Percentiles rank a stretch among this genome's conserved stretches.
phyloP scores from a whole-genome alignment of 2,888 invertebrate genomes.

The Lithophane ornitopus region DNA sequence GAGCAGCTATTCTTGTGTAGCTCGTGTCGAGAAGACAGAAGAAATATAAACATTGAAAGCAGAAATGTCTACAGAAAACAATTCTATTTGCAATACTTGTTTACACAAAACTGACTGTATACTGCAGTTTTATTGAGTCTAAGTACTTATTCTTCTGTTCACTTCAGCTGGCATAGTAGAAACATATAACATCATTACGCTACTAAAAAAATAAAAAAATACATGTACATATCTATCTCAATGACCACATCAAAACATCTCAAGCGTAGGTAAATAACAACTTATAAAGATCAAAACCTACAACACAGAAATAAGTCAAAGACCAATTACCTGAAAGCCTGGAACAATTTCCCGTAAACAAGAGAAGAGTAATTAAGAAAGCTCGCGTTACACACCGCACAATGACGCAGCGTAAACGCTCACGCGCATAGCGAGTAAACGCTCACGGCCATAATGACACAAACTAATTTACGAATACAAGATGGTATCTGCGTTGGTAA shows the following conservation, averaged over 20 bases:
- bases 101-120: background rate
- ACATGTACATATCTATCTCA: slow-evolving; percentile 9
- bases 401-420: slow-evolving; percentile 65
- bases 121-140: background rate
- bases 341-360: slow-evolving; percentile 66
- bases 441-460: slow-evolving; percentile 72
- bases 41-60: background rate
- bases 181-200: background rate
- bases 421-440: slow-evolving; percentile 68
- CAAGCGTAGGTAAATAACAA: background rate
- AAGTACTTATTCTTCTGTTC: background rate
- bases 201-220: background rate
- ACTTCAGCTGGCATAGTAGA: background rate
- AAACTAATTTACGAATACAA: slow-evolving; percentile 74
- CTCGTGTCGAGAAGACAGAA: background rate
- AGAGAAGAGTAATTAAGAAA: slow-evolving; percentile 67
- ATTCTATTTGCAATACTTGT: background rate
- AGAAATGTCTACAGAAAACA: background rate
- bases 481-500: slow-evolving; percentile 74
- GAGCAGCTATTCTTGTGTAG: background rate
- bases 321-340: slow-evolving; percentile 49
- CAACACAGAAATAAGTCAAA: slow-evolving; percentile 51
- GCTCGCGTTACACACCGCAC: slow-evolving; percentile 60
- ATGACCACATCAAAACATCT: slow-evolving; percentile 17
- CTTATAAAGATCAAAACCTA: slow-evolving; percentile 28